Evolutionary conservation across 2,888 invertebrate genomes (phyloP), one percentile per base, ranked within the genome.

Genomic region (Eristalis arbustorum): DNA sequence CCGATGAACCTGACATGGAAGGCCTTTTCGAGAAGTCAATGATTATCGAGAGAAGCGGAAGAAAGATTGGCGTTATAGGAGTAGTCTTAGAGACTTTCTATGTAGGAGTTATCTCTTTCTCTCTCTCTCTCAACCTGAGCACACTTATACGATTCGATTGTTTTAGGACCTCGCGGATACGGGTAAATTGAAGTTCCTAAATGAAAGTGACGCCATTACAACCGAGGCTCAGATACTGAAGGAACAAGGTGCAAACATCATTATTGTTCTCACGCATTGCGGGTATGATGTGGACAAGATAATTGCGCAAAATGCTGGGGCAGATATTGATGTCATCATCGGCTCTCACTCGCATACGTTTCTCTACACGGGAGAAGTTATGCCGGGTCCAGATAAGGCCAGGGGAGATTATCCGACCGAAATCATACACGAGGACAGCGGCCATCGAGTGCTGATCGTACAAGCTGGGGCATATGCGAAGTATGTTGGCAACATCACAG

Each of bases 271-370:
- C n/a, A 97, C 97, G 0, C 98, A 98, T 91, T 95, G 96, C 68
- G 97, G 98, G 2, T 94, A 96, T 64, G 94, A 95, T 2, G 94
- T 94, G 23, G 96, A 96, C 89, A 93, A 94, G 93, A 90, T 93
- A 37, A 95, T 97, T 87, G 97, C 97, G 0, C 91, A 91, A 3
- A 93, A 94, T 3, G 95, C 94, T 57, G 94, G 96, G 2, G 94
- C 95, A 0, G 94, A 95, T 40, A 94, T 98, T 72, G 96, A 97
- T 91, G 94, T 98, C 0, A 96, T 98, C 77, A 96, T 98, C n/a
- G 98, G 98, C 5, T 96, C 95, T 0, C 98, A 98, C 91, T 96
- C 96, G 0, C 96, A 98, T 91, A 95, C 96, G 0, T 95, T 98
- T 89, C 94, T 98, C 0, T 97, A 95, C 91, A 95, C 95, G 8